Conservation (phyloP, 2,888 invertebrate species). For the Drosophila setosimentum region DNA sequence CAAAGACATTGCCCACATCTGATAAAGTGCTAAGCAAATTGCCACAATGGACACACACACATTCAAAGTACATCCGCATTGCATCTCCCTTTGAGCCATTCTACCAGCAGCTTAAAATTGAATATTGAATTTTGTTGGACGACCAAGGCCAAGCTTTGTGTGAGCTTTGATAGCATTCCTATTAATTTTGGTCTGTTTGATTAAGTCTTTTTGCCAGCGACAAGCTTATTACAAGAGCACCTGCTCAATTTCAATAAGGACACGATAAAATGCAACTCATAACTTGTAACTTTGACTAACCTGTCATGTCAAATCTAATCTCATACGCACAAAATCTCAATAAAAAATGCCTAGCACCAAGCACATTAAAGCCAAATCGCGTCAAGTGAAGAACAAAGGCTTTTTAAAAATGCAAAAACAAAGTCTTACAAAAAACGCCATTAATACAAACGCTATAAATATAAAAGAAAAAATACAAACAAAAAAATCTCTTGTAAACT, state of each 20-base stretch:
- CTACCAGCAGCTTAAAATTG: conserved; percentile 72
- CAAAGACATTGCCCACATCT: conserved; percentile 52
- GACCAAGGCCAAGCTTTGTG: conserved; percentile 42
- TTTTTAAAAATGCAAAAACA: conserved; percentile 19
- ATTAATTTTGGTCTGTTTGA: conserved; percentile 44
- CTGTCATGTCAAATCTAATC: neutral
- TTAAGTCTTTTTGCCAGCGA: conserved; percentile 35
- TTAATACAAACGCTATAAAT: conserved; percentile 49
- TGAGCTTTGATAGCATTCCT: conserved; percentile 65
- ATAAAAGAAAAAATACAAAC: conserved; percentile 43
- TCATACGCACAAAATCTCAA: neutral
- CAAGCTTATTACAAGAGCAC: conserved; percentile 38
- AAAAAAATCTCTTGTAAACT: conserved; percentile 63
- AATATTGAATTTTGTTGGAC: conserved; percentile 43
- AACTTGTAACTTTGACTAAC: neutral
- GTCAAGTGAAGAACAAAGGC: conserved; percentile 31
- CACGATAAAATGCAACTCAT: neutral
- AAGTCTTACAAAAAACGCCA: conserved; percentile 32
- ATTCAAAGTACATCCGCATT: conserved; percentile 10
- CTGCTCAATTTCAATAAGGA: conserved; percentile 20
- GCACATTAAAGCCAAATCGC: conserved; percentile 59
- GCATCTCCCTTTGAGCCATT: conserved; percentile 2
- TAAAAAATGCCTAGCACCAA: neutral
- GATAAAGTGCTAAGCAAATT: conserved; percentile 65
- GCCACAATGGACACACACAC: conserved; percentile 60